A percentile compares a stretch with the other conserved stretches of the same genome.
Conservation (phyloP, 2,888 invertebrate species). For the Yponomeuta evonymella region DNA sequence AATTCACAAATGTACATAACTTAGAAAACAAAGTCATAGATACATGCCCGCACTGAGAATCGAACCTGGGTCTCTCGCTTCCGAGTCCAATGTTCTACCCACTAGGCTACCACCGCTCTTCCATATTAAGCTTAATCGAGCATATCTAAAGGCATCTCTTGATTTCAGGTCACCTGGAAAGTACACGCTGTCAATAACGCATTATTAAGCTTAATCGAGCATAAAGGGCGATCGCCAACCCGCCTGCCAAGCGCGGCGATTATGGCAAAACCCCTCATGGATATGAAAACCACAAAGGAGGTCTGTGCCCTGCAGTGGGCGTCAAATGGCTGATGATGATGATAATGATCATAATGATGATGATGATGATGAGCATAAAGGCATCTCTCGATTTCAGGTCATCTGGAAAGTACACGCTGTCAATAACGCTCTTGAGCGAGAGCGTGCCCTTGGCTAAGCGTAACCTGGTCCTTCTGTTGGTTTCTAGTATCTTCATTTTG, state of each 20-base stretch:
- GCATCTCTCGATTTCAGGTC: conserved; percentile 35
- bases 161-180: conserved; percentile 42
- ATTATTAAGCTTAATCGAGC: not conserved
- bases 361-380: not conserved
- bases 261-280: too few relatives aligned
- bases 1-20: too few relatives aligned
- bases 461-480: conserved; percentile 42
- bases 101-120: too few relatives aligned
- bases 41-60: too few relatives aligned
- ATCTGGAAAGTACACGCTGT: conserved; percentile 44
- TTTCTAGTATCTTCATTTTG: conserved; percentile 44
- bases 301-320: too few relatives aligned
- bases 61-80: too few relatives aligned
- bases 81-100: too few relatives aligned
- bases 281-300: too few relatives aligned
- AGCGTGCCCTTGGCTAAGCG: conserved; percentile 43
- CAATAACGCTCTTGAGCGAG: conserved; percentile 47
- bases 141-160: conserved; percentile 23
- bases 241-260: too few relatives aligned
- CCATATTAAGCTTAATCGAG: not conserved
- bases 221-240: not conserved
- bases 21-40: too few relatives aligned
- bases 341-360: too few relatives aligned
- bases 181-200: conserved; percentile 44
- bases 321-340: too few relatives aligned